Conservation (phyloP, 2,888 invertebrate species). For the Scrobipalpa atriplicella region DNA sequence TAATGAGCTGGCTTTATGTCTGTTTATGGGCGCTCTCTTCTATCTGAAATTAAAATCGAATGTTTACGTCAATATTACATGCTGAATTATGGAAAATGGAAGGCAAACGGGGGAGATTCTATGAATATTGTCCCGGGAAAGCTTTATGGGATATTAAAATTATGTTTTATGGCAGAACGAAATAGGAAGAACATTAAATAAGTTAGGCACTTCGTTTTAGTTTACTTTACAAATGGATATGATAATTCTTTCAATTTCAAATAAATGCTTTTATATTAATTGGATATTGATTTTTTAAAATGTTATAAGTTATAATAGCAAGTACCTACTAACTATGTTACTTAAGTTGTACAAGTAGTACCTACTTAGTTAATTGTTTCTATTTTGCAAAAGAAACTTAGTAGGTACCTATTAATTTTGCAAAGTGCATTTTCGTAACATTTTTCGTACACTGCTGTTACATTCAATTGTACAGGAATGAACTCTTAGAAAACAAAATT, state of each 20-base stretch:
- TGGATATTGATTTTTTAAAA: no score
- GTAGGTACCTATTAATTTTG: neutral
- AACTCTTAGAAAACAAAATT: neutral
- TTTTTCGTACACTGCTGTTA: neutral
- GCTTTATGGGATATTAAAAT: slow-evolving; percentile 26
- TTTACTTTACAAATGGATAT: no score
- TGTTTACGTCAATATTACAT: slow-evolving; percentile 25
- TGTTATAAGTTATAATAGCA: no score
- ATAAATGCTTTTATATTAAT: no score
- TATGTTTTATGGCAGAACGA: slow-evolving; percentile 1
- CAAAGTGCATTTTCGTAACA: neutral
- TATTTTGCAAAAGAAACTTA: neutral
- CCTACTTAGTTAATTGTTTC: no score
- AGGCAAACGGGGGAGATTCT: neutral
- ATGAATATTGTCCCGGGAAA: slow-evolving; percentile 10
- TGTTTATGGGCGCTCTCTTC: slow-evolving; percentile 35
- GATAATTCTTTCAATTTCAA: no score
- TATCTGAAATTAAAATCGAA: slow-evolving; percentile 27
- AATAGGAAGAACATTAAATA: neutral
- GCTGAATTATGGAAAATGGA: slow-evolving; percentile 19
- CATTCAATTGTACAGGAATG: neutral
- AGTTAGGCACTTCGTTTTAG: neutral
- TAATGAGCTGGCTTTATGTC: slow-evolving; percentile 41
- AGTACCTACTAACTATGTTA: no score
- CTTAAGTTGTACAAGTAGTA: no score